Evolutionary conservation across 1,140 invertebrate genomes (phyloP).

Genomic region (Zophobas morio): DNA sequence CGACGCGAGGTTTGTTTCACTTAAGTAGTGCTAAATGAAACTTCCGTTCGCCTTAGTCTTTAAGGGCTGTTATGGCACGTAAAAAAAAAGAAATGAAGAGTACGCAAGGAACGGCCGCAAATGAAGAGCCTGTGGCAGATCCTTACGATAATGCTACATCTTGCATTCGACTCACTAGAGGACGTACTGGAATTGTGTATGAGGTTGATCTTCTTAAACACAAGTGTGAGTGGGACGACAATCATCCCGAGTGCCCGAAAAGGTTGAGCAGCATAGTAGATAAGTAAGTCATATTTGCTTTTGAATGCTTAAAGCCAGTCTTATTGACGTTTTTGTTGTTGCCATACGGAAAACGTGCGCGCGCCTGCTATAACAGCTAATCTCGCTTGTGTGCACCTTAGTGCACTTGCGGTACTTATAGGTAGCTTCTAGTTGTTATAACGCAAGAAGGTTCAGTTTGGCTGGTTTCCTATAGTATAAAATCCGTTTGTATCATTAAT

Average conservation of each 20-base stretch:
- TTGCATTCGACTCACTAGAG: conserved; percentile 30
- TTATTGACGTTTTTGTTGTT: no score
- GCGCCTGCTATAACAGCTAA: no score
- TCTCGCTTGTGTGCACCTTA: no score
- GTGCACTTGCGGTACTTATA: no score
- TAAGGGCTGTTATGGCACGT: conserved; percentile 26
- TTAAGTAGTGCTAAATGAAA: no score
- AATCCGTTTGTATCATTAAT: neutral
- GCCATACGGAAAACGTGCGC: no score
- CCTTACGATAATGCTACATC: conserved; percentile 28
- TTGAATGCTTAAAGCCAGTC: neutral
- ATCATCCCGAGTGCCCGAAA: conserved; percentile 87
- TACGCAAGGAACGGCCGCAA: neutral
- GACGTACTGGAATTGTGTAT: conserved; percentile 83
- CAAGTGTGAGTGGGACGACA: conserved; percentile 85
- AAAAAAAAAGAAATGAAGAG: conserved; percentile 33
- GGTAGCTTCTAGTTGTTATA: no score
- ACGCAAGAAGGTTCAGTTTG: no score
- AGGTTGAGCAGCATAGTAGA: conserved; percentile 80
- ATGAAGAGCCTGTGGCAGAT: neutral
- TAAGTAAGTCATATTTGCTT: conserved; percentile 67
- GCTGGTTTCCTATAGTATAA: conserved; percentile 6
- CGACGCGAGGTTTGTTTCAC: neutral
- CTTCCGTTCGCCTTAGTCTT: neutral
- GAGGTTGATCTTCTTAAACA: conserved; percentile 85